These are phyloP conservation scores for Ectemnius lituratus DNA, from an alignment of 2,888 invertebrate species.

Conservation along the genomic window DNA sequence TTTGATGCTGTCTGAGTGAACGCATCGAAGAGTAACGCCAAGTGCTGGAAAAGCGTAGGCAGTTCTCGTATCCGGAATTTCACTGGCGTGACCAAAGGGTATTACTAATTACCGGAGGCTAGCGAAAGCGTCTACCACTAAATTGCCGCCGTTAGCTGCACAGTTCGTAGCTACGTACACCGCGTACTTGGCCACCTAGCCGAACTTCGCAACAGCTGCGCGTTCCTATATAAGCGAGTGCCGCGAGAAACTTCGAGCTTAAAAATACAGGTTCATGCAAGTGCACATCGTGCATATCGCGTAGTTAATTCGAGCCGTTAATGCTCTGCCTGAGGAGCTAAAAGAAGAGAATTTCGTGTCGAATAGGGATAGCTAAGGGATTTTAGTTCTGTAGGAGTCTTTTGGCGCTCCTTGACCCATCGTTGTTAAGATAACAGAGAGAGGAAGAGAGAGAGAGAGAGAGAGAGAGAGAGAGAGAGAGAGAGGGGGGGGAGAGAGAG, in stretches of 20 bases:
- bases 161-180: slow-evolving; percentile 26
- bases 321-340: neutral
- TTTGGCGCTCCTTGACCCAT: too few species aligned
- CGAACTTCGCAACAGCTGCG: slow-evolving; percentile 54
- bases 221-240: slow-evolving; percentile 26
- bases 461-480: neutral
- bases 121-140: slow-evolving; percentile 41
- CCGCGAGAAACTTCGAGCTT: slow-evolving; percentile 21
- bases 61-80: too few species aligned
- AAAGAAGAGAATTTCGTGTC: too few species aligned
- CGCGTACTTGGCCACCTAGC: slow-evolving; percentile 44
- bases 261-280: slow-evolving; percentile 28
- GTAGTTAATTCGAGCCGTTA: neutral
- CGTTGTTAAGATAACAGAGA: too few species aligned
- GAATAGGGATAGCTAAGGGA: too few species aligned
- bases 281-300: neutral
- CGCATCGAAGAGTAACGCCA: too few species aligned
- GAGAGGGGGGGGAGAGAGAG: neutral
- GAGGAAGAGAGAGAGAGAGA: too few species aligned
- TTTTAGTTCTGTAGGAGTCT: too few species aligned
- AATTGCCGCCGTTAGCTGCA: slow-evolving; percentile 56
- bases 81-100: slow-evolving; percentile 49
- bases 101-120: slow-evolving; percentile 53
- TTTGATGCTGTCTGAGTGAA: too few species aligned
- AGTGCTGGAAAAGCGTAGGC: too few species aligned